phyloP scores from a whole-genome alignment of 2,797 vertebrate species.

The Eutrigla gurnardus region DNA sequence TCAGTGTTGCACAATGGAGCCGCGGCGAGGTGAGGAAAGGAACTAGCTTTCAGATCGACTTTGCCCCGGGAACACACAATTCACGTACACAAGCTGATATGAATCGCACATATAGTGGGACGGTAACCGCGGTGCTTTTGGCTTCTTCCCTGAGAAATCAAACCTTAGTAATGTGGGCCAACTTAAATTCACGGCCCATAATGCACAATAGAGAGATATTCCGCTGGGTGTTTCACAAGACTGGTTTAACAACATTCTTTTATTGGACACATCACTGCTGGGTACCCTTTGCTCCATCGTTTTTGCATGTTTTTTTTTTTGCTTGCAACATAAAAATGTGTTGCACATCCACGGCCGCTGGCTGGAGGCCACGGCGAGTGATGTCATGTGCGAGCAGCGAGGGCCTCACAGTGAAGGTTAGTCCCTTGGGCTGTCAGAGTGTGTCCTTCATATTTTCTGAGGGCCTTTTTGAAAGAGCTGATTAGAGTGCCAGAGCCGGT shows the following conservation, averaged over 20 bases:
- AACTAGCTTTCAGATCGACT: slow-evolving; percentile 1
- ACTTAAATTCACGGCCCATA: slow-evolving; percentile 48
- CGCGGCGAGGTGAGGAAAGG: slow-evolving; percentile 30
- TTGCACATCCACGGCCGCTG: slow-evolving; percentile 54
- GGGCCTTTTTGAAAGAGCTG: slow-evolving; percentile 66
- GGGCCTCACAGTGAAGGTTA: slow-evolving; percentile 55
- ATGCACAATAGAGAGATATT: slow-evolving; percentile 56
- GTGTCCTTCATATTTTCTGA: slow-evolving; percentile 64
- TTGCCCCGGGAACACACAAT: neutral
- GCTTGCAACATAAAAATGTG: slow-evolving; percentile 61
- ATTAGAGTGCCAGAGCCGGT: slow-evolving; percentile 57
- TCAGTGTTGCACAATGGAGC: slow-evolving; percentile 36
- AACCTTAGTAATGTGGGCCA: slow-evolving; percentile 38
- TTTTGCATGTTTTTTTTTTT: slow-evolving; percentile 48
- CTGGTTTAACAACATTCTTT: slow-evolving; percentile 57
- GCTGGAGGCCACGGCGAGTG: slow-evolving; percentile 58
- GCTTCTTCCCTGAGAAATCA: slow-evolving; percentile 61
- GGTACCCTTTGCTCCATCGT: slow-evolving; percentile 41
- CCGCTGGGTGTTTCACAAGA: slow-evolving; percentile 63
- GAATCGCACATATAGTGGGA: slow-evolving; percentile 39
- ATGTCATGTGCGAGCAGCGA: slow-evolving; percentile 67
- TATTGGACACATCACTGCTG: slow-evolving; percentile 52
- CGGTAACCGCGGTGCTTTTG: slow-evolving; percentile 36
- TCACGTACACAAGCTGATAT: slow-evolving; percentile 19
- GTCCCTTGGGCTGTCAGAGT: slow-evolving; percentile 56